Evolutionary conservation across 2,113 vertebrate genomes (phyloP).

Genomic region (Varanus komodoensis): DNA sequence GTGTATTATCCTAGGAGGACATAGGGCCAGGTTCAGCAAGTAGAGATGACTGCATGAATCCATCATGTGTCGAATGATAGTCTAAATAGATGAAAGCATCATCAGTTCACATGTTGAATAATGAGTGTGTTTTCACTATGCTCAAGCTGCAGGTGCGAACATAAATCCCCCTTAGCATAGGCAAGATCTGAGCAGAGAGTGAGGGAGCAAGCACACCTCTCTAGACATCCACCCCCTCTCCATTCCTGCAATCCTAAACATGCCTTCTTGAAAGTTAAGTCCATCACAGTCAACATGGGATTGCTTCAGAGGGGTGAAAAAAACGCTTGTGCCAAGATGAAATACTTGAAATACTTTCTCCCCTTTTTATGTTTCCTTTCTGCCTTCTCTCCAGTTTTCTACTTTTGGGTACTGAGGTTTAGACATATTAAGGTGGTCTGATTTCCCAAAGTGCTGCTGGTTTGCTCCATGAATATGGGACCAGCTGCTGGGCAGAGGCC

Average conservation of each 20-base stretch:
- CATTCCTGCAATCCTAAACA: not conserved
- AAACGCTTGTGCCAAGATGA: not conserved
- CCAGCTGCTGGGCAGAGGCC: not conserved
- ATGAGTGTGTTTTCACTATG: not conserved
- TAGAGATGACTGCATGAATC: not conserved
- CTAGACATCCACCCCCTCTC: not conserved
- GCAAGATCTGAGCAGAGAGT: not conserved
- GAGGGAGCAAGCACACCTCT: not conserved
- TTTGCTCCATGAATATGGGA: not conserved
- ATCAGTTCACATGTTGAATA: not conserved
- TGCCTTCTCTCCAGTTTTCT: no score
- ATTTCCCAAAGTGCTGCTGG: not conserved
- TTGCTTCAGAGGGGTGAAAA: not conserved
- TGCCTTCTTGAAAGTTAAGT: not conserved
- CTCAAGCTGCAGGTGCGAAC: not conserved
- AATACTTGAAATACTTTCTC: not conserved
- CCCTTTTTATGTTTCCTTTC: no score
- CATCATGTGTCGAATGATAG: not conserved
- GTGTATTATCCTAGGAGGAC: not conserved
- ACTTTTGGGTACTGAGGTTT: not conserved
- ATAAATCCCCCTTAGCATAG: not conserved
- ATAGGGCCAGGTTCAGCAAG: not conserved
- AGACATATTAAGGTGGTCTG: no score
- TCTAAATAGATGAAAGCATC: not conserved
- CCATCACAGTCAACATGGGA: not conserved